Evolutionary conservation across 1,140 invertebrate species (phyloP).

Genomic region (Ruditapes philippinarum): DNA sequence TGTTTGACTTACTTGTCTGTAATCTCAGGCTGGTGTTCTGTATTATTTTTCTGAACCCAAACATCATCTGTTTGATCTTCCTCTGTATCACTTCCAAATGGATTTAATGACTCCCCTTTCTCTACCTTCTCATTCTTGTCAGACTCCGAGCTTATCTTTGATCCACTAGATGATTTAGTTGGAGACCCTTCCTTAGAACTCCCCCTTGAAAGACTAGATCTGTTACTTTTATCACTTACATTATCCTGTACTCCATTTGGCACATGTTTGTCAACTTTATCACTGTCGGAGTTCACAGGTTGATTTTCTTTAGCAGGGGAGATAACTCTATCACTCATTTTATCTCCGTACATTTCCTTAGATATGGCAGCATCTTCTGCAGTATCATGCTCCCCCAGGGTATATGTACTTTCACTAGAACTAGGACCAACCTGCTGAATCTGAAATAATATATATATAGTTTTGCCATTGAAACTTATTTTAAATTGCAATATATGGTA

Average conservation of each 20-base stretch:
- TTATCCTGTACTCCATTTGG: constrained; percentile 6
- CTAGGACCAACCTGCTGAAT: constrained; percentile 88
- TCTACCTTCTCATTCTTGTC: neutral
- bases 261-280: constrained; percentile 84
- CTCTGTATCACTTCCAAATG: constrained; percentile 96
- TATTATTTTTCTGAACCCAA: neutral
- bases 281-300: neutral
- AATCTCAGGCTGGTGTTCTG: neutral
- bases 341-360: constrained; percentile 91
- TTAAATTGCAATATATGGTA: no score
- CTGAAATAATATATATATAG: constrained; percentile 18
- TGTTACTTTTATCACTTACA: constrained; percentile 28
- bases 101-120: constrained; percentile 88
- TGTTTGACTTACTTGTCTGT: neutral
- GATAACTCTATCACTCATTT: constrained; percentile 87
- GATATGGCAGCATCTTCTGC: constrained; percentile 91
- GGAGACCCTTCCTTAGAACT: constrained; percentile 51
- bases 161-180: constrained; percentile 9
- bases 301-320: constrained; percentile 75
- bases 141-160: neutral
- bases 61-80: constrained; percentile 86
- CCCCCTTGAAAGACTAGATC: constrained; percentile 57
- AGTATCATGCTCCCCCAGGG: constrained; percentile 93
- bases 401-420: constrained; percentile 92
- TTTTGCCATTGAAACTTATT: no score